Percentiles rank a stretch among this genome's conserved stretches.
phyloP scores from a whole-genome alignment of 1,140 invertebrate genomes.

The Cydia amplana region DNA sequence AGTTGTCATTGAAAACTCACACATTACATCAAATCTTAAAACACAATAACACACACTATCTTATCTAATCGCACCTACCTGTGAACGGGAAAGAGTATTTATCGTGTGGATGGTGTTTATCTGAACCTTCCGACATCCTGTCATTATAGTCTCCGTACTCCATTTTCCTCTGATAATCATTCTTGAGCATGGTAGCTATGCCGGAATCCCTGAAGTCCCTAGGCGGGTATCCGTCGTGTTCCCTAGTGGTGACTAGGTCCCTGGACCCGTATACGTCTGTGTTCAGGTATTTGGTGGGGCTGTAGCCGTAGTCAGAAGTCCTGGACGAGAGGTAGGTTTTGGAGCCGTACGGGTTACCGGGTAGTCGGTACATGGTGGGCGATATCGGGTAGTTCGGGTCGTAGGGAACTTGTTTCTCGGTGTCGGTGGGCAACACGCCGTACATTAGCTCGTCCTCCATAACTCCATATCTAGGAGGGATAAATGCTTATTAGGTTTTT shows the following conservation, averaged over 20 bases:
- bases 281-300: constrained; percentile 74
- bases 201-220: constrained; percentile 81
- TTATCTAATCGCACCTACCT: constrained; percentile 69
- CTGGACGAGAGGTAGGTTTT: constrained; percentile 72
- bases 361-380: constrained; percentile 69
- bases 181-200: constrained; percentile 75
- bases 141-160: constrained; percentile 81
- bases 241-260: constrained; percentile 64
- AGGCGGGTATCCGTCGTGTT: constrained; percentile 80
- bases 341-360: constrained; percentile 71
- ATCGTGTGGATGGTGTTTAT: constrained; percentile 86
- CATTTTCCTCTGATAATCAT: constrained; percentile 77
- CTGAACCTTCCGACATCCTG: constrained; percentile 85
- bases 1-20: neutral
- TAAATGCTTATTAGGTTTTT: constrained; percentile 25
- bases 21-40: constrained; percentile 32
- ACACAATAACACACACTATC: constrained; percentile 35
- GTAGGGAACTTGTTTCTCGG: constrained; percentile 75
- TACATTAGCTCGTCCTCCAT: constrained; percentile 77
- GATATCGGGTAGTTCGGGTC: constrained; percentile 74
- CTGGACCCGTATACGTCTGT: constrained; percentile 68
- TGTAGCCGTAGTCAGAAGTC: constrained; percentile 75
- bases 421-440: constrained; percentile 63
- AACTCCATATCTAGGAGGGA: constrained; percentile 65
- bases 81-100: constrained; percentile 90